Percentiles rank a stretch among this genome's conserved stretches.
Conservation (phyloP, 2,797 vertebrate genomes). For the Pelobates cultripes region DNA sequence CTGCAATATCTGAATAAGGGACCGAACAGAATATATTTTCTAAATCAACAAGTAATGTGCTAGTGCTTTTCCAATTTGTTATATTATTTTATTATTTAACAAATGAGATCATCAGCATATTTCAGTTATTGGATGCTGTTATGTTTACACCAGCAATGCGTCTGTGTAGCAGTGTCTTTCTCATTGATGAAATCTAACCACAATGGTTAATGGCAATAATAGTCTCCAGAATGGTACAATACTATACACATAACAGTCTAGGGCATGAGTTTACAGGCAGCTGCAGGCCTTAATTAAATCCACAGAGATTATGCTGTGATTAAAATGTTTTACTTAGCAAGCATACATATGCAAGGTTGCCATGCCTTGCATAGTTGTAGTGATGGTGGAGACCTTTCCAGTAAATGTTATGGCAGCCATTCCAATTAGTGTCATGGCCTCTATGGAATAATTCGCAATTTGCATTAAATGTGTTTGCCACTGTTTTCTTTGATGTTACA, state of each 20-base stretch:
- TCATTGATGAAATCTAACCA: too few species aligned
- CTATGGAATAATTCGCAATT: background rate
- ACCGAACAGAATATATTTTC: slow-evolving; percentile 47
- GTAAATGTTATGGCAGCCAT: slow-evolving; percentile 2
- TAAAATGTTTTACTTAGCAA: background rate
- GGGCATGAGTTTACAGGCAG: background rate
- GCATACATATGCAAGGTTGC: slow-evolving; percentile 23
- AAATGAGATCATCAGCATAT: background rate
- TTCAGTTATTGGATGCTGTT: background rate
- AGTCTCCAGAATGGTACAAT: too few species aligned
- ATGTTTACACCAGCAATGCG: background rate
- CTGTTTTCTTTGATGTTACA: background rate
- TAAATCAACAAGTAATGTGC: slow-evolving; percentile 35
- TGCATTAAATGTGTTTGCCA: background rate
- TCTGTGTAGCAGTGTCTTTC: too few species aligned
- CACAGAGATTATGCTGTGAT: background rate
- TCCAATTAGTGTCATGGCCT: slow-evolving; percentile 3
- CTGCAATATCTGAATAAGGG: slow-evolving; percentile 45
- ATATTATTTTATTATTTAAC: background rate
- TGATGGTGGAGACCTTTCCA: slow-evolving; percentile 23
- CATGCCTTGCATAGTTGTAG: background rate
- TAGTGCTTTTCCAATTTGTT: background rate
- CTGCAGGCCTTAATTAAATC: background rate
- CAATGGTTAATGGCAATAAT: too few species aligned
- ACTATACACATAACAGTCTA: background rate